Conservation (phyloP, 2,113 vertebrate species). For the Cephalopterus ornatus region DNA sequence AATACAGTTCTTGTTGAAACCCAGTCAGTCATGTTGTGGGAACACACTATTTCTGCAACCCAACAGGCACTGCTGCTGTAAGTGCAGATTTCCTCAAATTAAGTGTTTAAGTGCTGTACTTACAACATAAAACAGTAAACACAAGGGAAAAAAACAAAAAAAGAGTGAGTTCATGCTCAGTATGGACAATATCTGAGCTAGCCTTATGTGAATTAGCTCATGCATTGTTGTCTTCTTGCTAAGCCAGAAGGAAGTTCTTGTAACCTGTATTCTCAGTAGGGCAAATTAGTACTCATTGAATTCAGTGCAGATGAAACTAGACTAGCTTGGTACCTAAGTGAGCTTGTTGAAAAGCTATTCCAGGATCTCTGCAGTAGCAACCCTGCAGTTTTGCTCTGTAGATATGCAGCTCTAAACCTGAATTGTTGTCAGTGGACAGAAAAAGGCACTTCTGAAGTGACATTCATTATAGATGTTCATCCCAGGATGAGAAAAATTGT, state of each 20-base stretch:
- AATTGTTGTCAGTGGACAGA: not conserved
- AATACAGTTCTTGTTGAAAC: not conserved
- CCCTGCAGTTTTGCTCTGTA: not conserved
- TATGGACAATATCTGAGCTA: not conserved
- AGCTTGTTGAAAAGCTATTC: not conserved
- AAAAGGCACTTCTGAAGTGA: not conserved
- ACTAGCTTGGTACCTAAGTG: not conserved
- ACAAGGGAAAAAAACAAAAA: fast-evolving
- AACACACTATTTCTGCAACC: not conserved
- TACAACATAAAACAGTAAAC: not conserved
- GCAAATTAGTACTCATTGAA: fast-evolving
- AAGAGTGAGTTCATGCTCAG: not conserved
- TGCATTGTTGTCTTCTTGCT: not conserved
- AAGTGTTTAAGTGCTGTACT: not conserved
- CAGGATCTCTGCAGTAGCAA: not conserved
- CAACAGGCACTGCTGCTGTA: not conserved
- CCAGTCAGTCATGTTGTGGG: not conserved
- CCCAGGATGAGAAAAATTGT: not conserved
- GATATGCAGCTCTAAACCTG: not conserved
- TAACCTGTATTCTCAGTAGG: not conserved
- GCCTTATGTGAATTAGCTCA: not conserved
- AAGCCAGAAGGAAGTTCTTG: not conserved
- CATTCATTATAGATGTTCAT: not conserved
- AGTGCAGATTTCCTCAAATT: not conserved
- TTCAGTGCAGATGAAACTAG: not conserved